A percentile compares a stretch with the other conserved stretches of the same genome.
Evolutionary conservation across 1,140 invertebrate genomes (phyloP).

Genomic region (Holotrichia oblita): DNA sequence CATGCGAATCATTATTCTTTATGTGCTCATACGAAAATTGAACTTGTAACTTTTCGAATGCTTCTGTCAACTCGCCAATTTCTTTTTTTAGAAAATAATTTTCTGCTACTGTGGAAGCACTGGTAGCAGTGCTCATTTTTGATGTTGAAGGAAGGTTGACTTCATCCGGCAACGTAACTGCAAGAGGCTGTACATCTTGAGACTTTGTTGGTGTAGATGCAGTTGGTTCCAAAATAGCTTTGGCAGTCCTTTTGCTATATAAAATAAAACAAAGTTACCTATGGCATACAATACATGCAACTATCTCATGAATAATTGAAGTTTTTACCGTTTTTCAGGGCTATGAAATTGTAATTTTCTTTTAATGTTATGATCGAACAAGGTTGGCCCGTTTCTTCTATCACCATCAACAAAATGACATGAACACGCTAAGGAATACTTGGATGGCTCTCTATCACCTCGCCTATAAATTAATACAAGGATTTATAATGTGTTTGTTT

Average conservation of each 20-base stretch:
- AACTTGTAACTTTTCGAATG: constrained; percentile 17
- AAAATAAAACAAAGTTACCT: too few species aligned
- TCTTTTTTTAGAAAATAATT: constrained; percentile 45
- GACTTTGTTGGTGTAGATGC: neutral
- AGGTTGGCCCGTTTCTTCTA: constrained; percentile 38
- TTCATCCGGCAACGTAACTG: neutral
- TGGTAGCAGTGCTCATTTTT: neutral
- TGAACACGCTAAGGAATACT: neutral
- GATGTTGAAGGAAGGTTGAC: constrained; percentile 34
- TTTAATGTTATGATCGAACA: constrained; percentile 42
- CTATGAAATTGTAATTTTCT: constrained; percentile 4
- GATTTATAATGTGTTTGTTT: neutral
- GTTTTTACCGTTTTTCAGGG: constrained; percentile 14
- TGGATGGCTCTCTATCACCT: neutral
- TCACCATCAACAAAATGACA: constrained; percentile 27
- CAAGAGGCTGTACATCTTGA: neutral
- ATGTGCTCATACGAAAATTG: constrained; percentile 46
- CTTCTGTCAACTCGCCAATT: constrained; percentile 41
- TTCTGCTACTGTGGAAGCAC: constrained; percentile 42
- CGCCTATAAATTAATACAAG: constrained; percentile 9
- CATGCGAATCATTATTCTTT: constrained; percentile 43
- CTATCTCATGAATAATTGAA: neutral
- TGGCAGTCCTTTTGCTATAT: neutral
- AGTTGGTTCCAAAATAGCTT: constrained; percentile 1
- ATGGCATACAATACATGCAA: neutral